Conservation (phyloP, 2,113 vertebrate species). For the Piaya cayana region DNA sequence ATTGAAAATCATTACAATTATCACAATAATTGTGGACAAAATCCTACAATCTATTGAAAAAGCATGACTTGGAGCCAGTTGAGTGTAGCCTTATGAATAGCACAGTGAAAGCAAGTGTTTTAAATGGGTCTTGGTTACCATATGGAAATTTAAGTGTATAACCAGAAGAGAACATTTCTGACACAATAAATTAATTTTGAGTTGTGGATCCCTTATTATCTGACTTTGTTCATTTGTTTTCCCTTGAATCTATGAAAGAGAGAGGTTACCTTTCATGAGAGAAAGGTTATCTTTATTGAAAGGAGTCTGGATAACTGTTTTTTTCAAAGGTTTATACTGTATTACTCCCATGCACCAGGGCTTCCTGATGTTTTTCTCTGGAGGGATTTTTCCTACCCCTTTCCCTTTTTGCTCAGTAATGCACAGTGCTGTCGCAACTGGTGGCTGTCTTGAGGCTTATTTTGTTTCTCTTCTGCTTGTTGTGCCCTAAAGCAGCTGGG, state of each 20-base stretch:
- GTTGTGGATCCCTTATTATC: not conserved
- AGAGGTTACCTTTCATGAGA: not conserved
- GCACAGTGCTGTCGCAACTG: not conserved
- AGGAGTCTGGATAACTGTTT: not conserved
- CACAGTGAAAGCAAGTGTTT: not conserved
- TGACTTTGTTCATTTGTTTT: not conserved
- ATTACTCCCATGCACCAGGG: not conserved
- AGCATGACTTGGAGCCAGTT: not conserved
- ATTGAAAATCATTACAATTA: slow-evolving; percentile 3
- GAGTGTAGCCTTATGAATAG: not conserved
- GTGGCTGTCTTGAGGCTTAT: not conserved
- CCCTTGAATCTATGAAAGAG: not conserved
- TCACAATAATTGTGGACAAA: not conserved
- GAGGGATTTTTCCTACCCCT: not conserved
- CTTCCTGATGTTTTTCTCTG: not conserved
- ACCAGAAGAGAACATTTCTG: not conserved
- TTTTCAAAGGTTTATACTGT: not conserved
- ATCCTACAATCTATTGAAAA: not conserved
- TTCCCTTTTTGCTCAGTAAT: not conserved
- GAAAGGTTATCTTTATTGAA: not conserved
- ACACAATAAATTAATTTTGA: not conserved
- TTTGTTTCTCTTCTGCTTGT: not conserved
- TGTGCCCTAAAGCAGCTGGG: not conserved
- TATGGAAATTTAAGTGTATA: not conserved
- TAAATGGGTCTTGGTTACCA: not conserved